A percentile compares a stretch with the other conserved stretches of the same genome.
phyloP scores from a whole-genome alignment of 2,797 vertebrate genomes.

The Lagorchestes hirsutus region DNA sequence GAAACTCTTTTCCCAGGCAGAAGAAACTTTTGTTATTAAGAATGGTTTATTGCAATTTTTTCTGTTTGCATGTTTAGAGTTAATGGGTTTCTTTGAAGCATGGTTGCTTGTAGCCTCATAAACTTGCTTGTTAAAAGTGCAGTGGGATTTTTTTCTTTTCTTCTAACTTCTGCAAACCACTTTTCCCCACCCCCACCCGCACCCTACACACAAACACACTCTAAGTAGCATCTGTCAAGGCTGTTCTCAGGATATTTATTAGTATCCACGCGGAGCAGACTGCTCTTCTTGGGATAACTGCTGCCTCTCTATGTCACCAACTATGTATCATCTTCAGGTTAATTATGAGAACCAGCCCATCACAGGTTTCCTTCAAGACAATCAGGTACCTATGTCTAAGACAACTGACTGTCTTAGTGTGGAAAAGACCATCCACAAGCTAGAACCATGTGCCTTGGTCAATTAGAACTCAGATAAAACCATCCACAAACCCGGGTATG shows the following conservation, averaged over 20 bases:
- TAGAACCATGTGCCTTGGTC: not conserved
- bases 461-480: not conserved
- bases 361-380: not conserved
- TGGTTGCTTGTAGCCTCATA: constrained; percentile 4
- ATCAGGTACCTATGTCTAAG: not conserved
- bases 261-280: not conserved
- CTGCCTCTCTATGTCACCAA: not conserved
- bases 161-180: constrained; percentile 1
- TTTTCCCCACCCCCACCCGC: not conserved
- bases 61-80: not conserved
- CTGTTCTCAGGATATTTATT: not conserved
- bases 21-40: not conserved
- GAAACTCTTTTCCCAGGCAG: not conserved
- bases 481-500: not conserved
- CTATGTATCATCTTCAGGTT: not conserved
- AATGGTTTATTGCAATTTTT: not conserved
- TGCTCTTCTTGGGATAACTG: not conserved
- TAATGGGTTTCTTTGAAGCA: not conserved
- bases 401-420: not conserved
- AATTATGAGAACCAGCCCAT: not conserved
- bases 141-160: not conserved
- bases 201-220: not conserved
- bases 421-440: not conserved
- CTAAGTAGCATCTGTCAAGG: not conserved
- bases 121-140: not conserved